Base-by-base conservation (phyloP, 1,140 invertebrate genomes). In the Armadillidium nasatum region DNA sequence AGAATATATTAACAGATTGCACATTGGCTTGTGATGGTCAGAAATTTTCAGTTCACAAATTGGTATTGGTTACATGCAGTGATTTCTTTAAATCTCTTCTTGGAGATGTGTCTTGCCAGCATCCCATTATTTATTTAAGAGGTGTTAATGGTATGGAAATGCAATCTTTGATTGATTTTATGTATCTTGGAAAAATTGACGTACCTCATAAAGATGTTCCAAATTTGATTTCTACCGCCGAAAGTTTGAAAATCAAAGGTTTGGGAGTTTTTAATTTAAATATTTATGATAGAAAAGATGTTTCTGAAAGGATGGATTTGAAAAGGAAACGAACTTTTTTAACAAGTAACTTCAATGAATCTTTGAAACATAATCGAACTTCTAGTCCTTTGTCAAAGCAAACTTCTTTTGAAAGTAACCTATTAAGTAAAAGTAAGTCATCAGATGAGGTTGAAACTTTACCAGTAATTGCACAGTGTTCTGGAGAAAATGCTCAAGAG, bases 161-260 rank as follows among this genome's bases (percentile, higher is more conserved):
- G 81, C 93, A 94, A 83, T 92, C 93, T 21, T 89, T 92, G 13
- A 92, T 95, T 46, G 93, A 96, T 83, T 96, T 95, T 83, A 95
- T 95, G 93, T 95, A 95, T 87, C 93, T 93, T 83, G 94, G 94
- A 2, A 93, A 95, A 86, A 94, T 95, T 75, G 94, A 94, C 84
- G 93, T 95, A 73, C 92, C 91, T 44, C 93, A 96, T 84, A 93
- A 95, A 79, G 92, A 95, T 83, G 93, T 95, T 79, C 90, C 92
- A 43, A 92, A 93, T 0, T 84, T 96, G 75, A 85, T 95, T 4
- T 93, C 93, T 83, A 93, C 94, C 70, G 93, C 94, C 11, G 83
- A 84, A 84, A 91, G 89, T 22, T 85, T 95, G 6, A 94, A 95
- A 84, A 94, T 95, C 75, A 88, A 93, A n/a, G 94, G 94, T 0